Conservation (phyloP, 1,140 invertebrate species). For the Babylonia areolata region DNA sequence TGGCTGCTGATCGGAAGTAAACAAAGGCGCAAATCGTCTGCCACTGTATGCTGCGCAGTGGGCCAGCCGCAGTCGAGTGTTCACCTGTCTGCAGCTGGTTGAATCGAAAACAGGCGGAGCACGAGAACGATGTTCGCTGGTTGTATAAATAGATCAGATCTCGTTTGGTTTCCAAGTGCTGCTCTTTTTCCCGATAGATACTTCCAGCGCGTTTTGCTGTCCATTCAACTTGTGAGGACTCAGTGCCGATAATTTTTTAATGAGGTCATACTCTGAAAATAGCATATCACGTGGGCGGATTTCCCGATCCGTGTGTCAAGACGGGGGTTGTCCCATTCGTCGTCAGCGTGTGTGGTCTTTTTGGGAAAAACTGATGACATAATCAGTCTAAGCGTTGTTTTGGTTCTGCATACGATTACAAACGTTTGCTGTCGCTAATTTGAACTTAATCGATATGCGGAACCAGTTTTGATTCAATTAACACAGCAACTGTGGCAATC, state of each 20-base stretch:
- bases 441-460: no score
- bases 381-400: no score
- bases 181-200: neutral
- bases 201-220: neutral
- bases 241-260: neutral
- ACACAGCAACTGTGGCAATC: no score
- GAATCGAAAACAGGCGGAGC: neutral
- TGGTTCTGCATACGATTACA: no score
- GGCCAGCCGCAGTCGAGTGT: neutral
- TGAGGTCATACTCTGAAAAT: slow-evolving; percentile 7
- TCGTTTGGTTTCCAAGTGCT: neutral
- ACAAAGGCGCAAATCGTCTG: neutral
- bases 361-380: no score
- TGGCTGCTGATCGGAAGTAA: slow-evolving; percentile 26
- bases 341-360: no score
- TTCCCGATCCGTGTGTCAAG: neutral
- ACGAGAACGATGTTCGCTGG: neutral
- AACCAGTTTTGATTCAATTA: no score
- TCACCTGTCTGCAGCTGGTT: neutral
- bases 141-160: neutral
- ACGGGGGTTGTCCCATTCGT: neutral
- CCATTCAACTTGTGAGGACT: neutral
- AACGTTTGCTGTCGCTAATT: no score
- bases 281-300: neutral
- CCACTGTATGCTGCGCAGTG: neutral